phyloP scores from a whole-genome alignment of 2,797 vertebrate species.

The Enteromius mattozi region DNA sequence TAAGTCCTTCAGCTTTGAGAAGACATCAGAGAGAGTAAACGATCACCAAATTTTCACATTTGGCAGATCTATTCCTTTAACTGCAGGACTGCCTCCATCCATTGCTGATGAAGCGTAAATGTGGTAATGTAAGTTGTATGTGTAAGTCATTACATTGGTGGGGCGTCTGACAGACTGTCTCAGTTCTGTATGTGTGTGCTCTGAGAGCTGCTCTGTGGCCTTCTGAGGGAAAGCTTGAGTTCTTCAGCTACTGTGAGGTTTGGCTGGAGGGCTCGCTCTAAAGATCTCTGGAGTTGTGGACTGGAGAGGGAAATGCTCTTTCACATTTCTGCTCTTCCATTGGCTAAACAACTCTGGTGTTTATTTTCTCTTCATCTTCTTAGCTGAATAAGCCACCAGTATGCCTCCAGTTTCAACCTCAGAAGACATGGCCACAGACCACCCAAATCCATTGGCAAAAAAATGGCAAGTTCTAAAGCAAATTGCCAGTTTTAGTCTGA shows the following conservation, averaged over 20 bases:
- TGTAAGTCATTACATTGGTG: slow-evolving; percentile 15
- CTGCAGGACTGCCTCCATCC: slow-evolving; percentile 13
- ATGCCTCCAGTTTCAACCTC: slow-evolving; percentile 17
- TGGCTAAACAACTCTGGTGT: not conserved
- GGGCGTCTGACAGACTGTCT: slow-evolving; percentile 7
- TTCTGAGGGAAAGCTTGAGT: slow-evolving; percentile 15
- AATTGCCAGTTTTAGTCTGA: not conserved
- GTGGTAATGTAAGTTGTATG: slow-evolving; percentile 22
- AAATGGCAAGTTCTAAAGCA: not conserved
- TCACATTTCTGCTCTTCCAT: slow-evolving; percentile 18
- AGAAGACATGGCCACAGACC: not conserved
- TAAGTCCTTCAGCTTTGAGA: not conserved
- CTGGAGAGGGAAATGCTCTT: not conserved
- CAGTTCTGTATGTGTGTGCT: slow-evolving; percentile 10
- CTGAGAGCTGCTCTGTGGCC: not conserved
- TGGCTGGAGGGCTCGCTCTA: not conserved
- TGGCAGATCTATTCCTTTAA: slow-evolving; percentile 1
- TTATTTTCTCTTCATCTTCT: not conserved
- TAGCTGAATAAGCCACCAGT: slow-evolving; percentile 6
- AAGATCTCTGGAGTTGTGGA: not conserved
- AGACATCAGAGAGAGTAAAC: not conserved
- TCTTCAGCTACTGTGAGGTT: slow-evolving; percentile 24
- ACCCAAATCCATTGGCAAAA: slow-evolving; percentile 11
- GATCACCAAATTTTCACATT: not conserved
- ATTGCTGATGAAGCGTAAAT: slow-evolving; percentile 31